Conservation (phyloP, 2,888 invertebrate genomes). For the Pseudococcus viburni region DNA sequence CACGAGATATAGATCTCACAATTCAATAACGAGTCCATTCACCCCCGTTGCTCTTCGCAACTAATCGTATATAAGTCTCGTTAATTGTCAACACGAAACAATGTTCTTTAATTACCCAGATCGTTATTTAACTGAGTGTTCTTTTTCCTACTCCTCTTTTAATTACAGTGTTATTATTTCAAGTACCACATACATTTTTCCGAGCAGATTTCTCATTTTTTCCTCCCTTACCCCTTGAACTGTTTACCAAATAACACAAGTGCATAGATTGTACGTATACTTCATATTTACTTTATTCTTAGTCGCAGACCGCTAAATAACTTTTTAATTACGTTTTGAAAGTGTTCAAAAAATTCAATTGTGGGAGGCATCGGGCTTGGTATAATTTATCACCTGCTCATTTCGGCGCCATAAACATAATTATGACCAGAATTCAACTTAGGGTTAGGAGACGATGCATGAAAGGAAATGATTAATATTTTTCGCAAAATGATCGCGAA, state of each 20-base stretch:
- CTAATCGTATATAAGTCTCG: not conserved
- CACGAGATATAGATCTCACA: slow-evolving; percentile 47
- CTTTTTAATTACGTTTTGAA: slow-evolving; percentile 32
- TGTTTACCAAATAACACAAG: not conserved
- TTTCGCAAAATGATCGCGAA: too few relatives aligned
- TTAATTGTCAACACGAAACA: slow-evolving; percentile 53
- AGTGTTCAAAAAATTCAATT: not conserved
- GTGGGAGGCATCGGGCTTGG: not conserved
- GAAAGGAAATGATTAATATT: not conserved
- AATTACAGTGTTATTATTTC: slow-evolving; percentile 36
- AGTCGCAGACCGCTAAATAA: not conserved
- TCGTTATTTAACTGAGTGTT: not conserved
- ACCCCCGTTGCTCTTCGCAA: not conserved
- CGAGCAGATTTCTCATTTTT: slow-evolving; percentile 9
- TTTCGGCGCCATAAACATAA: not conserved
- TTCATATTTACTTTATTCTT: not conserved
- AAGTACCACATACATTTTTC: not conserved
- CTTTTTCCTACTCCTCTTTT: not conserved
- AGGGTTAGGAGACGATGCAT: not conserved
- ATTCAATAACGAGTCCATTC: slow-evolving; percentile 33
- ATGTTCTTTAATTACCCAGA: slow-evolving; percentile 40
- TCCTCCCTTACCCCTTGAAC: not conserved
- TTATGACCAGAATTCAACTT: not conserved
- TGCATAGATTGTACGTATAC: not conserved
- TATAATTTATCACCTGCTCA: not conserved